Evolutionary conservation across 1,140 invertebrate genomes (phyloP).

Genomic region (Sinonovacula constricta): DNA sequence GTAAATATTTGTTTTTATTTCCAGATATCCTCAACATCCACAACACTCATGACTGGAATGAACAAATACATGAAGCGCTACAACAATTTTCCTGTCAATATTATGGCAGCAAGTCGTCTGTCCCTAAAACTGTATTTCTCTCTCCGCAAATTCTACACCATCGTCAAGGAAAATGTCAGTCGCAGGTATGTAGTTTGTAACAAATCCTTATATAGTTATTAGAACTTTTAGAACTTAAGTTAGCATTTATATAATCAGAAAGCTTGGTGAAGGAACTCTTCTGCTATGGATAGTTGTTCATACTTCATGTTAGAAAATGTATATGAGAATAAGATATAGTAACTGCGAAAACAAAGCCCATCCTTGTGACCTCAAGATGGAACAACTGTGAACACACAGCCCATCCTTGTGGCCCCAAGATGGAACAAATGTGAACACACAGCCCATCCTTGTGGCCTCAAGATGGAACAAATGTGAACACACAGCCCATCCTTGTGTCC

Average conservation of each 20-base stretch:
- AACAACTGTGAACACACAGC: no score
- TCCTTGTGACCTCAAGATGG: no score
- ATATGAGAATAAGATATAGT: no score
- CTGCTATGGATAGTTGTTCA: no score
- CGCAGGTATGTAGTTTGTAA: slow-evolving; percentile 56
- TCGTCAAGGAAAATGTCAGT: slow-evolving; percentile 63
- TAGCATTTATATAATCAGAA: neutral
- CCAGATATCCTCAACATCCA: slow-evolving; percentile 61
- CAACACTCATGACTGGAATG: slow-evolving; percentile 68
- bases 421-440: no score
- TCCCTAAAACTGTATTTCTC: slow-evolving; percentile 67
- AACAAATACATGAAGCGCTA: slow-evolving; percentile 72
- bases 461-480: no score
- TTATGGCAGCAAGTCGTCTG: slow-evolving; percentile 62
- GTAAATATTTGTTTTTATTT: no score
- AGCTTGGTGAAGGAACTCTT: neutral
- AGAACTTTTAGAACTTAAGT: neutral
- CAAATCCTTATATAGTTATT: neutral
- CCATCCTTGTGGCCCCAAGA: no score
- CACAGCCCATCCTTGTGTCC: no score
- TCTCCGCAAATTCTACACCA: slow-evolving; percentile 62
- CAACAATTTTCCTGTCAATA: slow-evolving; percentile 69
- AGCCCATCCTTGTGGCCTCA: no score
- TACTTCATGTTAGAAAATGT: no score
- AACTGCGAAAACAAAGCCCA: no score